Base-by-base conservation (phyloP, 1,140 invertebrate genomes). In the Steinernema khuongi region DNA sequence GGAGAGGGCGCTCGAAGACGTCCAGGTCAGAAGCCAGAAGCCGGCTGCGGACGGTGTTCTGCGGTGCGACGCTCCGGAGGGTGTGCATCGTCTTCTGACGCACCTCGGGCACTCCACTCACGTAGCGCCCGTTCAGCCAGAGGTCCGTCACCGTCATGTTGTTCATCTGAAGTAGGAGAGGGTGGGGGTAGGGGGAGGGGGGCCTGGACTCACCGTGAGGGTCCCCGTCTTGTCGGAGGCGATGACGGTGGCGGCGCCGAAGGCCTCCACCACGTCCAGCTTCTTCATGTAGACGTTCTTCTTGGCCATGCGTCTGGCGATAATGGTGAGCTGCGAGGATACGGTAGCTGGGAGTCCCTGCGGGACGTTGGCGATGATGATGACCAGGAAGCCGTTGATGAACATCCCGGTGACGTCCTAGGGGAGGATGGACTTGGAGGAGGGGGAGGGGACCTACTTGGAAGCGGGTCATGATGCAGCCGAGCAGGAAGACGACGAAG, bases 221-320 rank as follows among this genome's bases (percentile, higher is more conserved):
- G 97, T 99, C 31, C 97, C 97, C 29, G 96, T 99, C 88, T 99
- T 99, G 88, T 99, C 96, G 1, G 93, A 97, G 87, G 96, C 98
- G 73, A 99, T 73, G 19, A 79, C 19, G 14, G 73, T 79, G 30
- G 75, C 71, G 18, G 74, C 70, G 32, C 87, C 87, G 71, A 88
- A 71, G 66, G 87, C 87, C 79, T 88, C 87, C n/a, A 88, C 87
- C 72, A 86, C 85, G 30, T 87, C 87, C 41, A 88, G 71, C 76
- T 88, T 87, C 74, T 88, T 88, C 22, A 88, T 85, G 60, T 88
- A 88, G 30, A 86, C 86, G 75, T 87, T 87, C 70, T 83, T 81
- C 67, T 86, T 86, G 4, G 87, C 87, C 87, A 88, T 88, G 71
- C 87, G 77, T 79, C 87, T 85, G 1, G 87, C 86, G 14, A 87